A percentile compares a stretch with the other conserved stretches of the same genome.
phyloP scores from a whole-genome alignment of 2,113 vertebrate genomes.

The Brienomyrus brachyistius region DNA sequence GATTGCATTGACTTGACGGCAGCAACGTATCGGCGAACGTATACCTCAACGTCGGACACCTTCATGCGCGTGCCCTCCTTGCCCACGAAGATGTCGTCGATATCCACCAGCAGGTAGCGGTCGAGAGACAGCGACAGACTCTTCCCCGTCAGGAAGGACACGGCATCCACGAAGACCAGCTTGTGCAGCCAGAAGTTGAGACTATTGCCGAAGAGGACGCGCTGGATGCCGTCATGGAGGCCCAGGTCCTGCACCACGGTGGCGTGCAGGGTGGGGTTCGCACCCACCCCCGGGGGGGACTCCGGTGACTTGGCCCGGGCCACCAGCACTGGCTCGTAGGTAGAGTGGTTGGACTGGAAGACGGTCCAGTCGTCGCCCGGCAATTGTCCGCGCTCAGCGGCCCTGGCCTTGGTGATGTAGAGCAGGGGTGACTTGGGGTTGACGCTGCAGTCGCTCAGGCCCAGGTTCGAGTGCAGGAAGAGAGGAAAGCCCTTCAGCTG shows the following conservation, averaged over 20 bases:
- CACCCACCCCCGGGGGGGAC: constrained; percentile 63
- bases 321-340: constrained; percentile 75
- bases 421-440: constrained; percentile 77
- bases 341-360: constrained; percentile 84
- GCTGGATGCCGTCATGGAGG: constrained; percentile 78
- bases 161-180: constrained; percentile 72
- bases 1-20: not conserved
- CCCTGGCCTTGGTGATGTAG: constrained; percentile 71
- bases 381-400: constrained; percentile 73
- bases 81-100: constrained; percentile 83
- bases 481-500: constrained; percentile 84
- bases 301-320: constrained; percentile 71
- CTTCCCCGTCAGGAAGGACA: constrained; percentile 79
- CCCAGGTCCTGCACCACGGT: constrained; percentile 82
- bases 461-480: constrained; percentile 80
- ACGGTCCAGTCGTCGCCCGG: constrained; percentile 83
- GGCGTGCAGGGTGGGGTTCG: constrained; percentile 62
- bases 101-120: constrained; percentile 80
- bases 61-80: constrained; percentile 86
- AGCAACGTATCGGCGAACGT: not conserved
- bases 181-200: constrained; percentile 87
- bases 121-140: constrained; percentile 73
- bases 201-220: constrained; percentile 81
- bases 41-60: constrained; percentile 80
- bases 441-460: constrained; percentile 79